phyloP scores from a whole-genome alignment of 2,113 vertebrate genomes.

The Leucopsar rothschildi region DNA sequence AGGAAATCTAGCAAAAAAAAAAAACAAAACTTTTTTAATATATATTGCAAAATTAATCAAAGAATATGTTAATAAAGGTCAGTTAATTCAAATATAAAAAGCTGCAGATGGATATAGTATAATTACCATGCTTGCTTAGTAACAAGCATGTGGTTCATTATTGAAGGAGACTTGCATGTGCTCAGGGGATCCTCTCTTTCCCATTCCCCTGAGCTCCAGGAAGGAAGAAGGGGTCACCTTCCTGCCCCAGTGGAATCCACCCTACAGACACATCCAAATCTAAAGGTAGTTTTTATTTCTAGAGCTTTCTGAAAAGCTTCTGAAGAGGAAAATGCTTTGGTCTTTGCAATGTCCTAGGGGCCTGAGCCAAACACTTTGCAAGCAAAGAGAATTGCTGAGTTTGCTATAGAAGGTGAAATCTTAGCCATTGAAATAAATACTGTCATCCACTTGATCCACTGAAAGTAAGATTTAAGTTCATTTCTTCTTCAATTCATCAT shows the following conservation, averaged over 20 bases:
- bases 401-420: background rate
- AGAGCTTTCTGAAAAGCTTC: conserved; percentile 19
- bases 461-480: background rate
- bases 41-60: background rate
- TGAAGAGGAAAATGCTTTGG: conserved; percentile 33
- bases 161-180: background rate
- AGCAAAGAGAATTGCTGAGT: conserved; percentile 18
- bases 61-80: background rate
- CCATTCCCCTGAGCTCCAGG: background rate
- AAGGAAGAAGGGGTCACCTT: conserved; percentile 5
- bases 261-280: conserved; percentile 1
- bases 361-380: background rate
- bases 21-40: background rate
- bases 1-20: background rate
- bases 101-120: background rate
- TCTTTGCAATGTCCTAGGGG: conserved; percentile 10
- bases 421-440: background rate
- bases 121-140: background rate
- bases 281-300: conserved; percentile 28
- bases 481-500: background rate
- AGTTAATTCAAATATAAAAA: background rate
- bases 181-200: background rate
- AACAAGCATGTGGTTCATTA: background rate
- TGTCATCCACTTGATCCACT: background rate
- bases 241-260: background rate